phyloP scores from a whole-genome alignment of 2,888 invertebrate species.

The Notocelia uddmanniana region DNA sequence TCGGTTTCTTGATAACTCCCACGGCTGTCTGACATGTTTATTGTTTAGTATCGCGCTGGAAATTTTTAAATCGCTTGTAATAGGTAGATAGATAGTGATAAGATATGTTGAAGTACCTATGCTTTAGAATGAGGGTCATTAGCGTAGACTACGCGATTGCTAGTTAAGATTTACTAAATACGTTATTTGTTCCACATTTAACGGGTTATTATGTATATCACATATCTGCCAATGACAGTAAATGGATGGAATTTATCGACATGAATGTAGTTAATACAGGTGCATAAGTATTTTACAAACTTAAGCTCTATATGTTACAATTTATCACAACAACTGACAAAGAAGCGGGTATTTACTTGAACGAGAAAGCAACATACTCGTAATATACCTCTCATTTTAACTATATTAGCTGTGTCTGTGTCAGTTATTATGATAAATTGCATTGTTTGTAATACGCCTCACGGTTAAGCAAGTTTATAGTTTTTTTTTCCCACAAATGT shows the following conservation, averaged over 20 bases:
- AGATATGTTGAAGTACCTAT: slow-evolving; percentile 13
- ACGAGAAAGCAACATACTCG: too few species aligned
- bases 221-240: too few species aligned
- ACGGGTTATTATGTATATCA: not conserved
- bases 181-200: not conserved
- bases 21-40: slow-evolving; percentile 13
- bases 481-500: not conserved
- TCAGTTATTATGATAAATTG: too few species aligned
- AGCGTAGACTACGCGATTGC: slow-evolving; percentile 1
- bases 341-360: too few species aligned
- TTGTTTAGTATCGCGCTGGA: slow-evolving; percentile 8
- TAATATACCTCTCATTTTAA: too few species aligned
- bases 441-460: too few species aligned
- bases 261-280: too few species aligned
- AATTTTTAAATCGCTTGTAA: slow-evolving; percentile 16
- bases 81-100: not conserved
- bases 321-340: too few species aligned
- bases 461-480: not conserved
- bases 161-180: slow-evolving; percentile 3
- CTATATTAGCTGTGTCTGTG: too few species aligned
- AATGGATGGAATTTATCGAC: too few species aligned
- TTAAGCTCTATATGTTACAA: too few species aligned
- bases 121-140: slow-evolving; percentile 4
- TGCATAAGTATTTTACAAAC: too few species aligned
- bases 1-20: slow-evolving; percentile 54